Base-by-base conservation (phyloP, 1,140 invertebrate genomes). In the Idris sp. region DNA sequence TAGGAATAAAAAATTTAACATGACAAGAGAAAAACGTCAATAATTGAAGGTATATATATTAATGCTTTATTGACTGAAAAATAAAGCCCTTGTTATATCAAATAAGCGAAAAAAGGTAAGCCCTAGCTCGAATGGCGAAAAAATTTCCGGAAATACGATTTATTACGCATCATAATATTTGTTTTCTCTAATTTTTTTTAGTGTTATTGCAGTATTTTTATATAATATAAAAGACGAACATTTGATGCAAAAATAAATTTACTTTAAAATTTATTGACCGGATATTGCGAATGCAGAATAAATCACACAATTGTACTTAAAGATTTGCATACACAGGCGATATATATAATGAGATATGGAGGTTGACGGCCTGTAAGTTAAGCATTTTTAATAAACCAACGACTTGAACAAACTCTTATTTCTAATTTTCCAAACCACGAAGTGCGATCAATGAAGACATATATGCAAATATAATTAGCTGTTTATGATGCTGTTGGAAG, bases 381-480 rank as follows among this genome's bases (percentile, higher is more conserved):
- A 83, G 78, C 78, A 81, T 83, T 82, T 83, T 83, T 84, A 83
- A 83, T 83, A 79, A 71, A 72, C 75, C 68, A 67, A 13, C 64
- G 53, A 54, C 78, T 62, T 68, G n/a, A n/a, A n/a, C n/a, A n/a
- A n/a, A n/a, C n/a, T n/a, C n/a, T n/a, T n/a, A n/a, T n/a, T n/a
- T n/a, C n/a, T n/a, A n/a, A n/a, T n/a, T n/a, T n/a, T n/a, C n/a
- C n/a, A n/a, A n/a, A n/a, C n/a, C n/a, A n/a, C n/a, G n/a, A n/a
- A n/a, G n/a, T n/a, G n/a, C n/a, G n/a, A n/a, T n/a, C n/a, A n/a
- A n/a, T n/a, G n/a, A n/a, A n/a, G n/a, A n/a, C n/a, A n/a, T n/a
- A n/a, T n/a, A n/a, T n/a, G n/a, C n/a, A n/a, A n/a, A n/a, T n/a
- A n/a, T n/a, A n/a, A n/a, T n/a, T n/a, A n/a, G n/a, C n/a, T n/a